Evolutionary conservation across 1,140 invertebrate species (phyloP).

Genomic region (Melipona quadrifasciata): DNA sequence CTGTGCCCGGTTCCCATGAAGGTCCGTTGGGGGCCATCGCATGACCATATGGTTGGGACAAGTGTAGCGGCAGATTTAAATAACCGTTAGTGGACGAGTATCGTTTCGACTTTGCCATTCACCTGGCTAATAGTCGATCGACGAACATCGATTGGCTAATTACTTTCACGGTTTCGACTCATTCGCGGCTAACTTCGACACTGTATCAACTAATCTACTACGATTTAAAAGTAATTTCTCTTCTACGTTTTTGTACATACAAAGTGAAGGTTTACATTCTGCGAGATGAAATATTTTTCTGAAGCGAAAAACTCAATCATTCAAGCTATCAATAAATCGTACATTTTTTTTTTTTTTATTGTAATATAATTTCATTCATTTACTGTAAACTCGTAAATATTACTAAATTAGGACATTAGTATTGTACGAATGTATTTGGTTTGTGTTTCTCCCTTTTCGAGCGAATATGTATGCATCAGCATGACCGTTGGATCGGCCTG

Average conservation of each 20-base stretch:
- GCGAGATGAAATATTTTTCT: background rate
- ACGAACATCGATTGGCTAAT: background rate
- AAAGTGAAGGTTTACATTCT: too few relatives aligned
- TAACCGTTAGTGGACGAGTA: constrained; percentile 78
- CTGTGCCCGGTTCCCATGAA: constrained; percentile 80
- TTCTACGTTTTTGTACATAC: background rate
- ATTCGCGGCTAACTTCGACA: background rate
- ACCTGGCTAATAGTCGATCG: constrained; percentile 32
- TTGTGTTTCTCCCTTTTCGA: too few relatives aligned
- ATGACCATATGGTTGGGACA: constrained; percentile 78
- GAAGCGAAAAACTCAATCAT: background rate
- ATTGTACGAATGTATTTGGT: too few relatives aligned
- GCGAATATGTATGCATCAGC: background rate
- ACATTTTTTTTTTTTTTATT: too few relatives aligned
- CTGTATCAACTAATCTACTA: background rate
- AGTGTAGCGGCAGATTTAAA: constrained; percentile 81
- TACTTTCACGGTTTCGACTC: background rate
- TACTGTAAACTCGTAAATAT: too few relatives aligned
- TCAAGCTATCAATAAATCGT: background rate
- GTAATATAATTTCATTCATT: too few relatives aligned
- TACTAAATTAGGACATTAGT: too few relatives aligned
- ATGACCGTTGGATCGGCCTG: background rate
- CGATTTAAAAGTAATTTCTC: too few relatives aligned
- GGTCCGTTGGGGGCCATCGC: constrained; percentile 79
- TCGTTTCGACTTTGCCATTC: constrained; percentile 35